Percentiles rank a stretch among this genome's conserved stretches.
These are phyloP conservation scores for Diorhabda carinulata DNA, from an alignment of 1,140 invertebrate genomes.

Conservation along the genomic window DNA sequence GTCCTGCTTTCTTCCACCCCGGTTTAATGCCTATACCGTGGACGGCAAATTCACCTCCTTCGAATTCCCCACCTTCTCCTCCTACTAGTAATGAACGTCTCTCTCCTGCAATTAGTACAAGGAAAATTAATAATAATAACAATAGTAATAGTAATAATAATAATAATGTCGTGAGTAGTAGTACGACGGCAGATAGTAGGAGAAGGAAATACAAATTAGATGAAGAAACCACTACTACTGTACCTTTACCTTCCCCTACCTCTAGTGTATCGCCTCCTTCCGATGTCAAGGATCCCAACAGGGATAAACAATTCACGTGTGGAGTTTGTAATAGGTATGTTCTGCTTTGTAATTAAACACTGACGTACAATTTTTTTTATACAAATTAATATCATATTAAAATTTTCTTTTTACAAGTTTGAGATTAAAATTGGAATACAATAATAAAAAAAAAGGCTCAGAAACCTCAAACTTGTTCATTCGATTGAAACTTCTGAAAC, in stretches of 20 bases:
- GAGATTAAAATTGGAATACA: too few relatives aligned
- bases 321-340: constrained; percentile 65
- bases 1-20: constrained; percentile 55
- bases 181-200: constrained; percentile 45
- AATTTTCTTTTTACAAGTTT: too few relatives aligned
- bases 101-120: constrained; percentile 41
- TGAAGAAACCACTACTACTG: constrained; percentile 37
- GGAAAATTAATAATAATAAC: constrained; percentile 49
- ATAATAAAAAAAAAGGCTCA: too few relatives aligned
- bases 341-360: too few relatives aligned
- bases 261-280: constrained; percentile 51
- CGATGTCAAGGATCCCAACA: constrained; percentile 52
- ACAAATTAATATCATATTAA: too few relatives aligned
- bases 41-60: constrained; percentile 45
- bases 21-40: constrained; percentile 46
- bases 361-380: too few relatives aligned
- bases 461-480: too few relatives aligned
- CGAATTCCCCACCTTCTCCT: constrained; percentile 44
- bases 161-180: constrained; percentile 50
- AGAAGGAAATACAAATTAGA: constrained; percentile 39
- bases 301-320: constrained; percentile 84
- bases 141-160: constrained; percentile 32
- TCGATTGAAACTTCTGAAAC: too few relatives aligned
- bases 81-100: constrained; percentile 38
- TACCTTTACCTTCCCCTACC: constrained; percentile 50